Percentiles rank a stretch among this genome's conserved stretches.
Evolutionary conservation across 2,888 invertebrate genomes (phyloP).

Genomic region (Plebejus anna): DNA sequence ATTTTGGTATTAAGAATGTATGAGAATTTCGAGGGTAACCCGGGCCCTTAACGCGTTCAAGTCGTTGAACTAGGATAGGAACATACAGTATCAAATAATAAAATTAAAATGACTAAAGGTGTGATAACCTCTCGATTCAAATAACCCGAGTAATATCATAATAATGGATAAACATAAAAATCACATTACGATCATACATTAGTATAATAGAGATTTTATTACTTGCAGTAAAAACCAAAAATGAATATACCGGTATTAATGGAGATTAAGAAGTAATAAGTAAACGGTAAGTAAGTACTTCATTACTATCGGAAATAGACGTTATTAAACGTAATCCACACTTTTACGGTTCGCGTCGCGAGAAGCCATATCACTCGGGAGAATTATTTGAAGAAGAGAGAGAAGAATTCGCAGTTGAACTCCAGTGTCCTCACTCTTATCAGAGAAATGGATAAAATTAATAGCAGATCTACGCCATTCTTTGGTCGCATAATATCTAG

Average conservation of each 20-base stretch:
- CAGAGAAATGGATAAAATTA: not conserved
- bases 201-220: slow-evolving; percentile 19
- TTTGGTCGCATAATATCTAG: too few species aligned
- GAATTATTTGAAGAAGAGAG: not conserved
- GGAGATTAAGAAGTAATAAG: not conserved
- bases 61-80: too few species aligned
- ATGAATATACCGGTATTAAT: slow-evolving; percentile 10
- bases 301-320: slow-evolving; percentile 25
- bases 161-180: slow-evolving; percentile 18
- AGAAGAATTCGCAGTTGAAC: not conserved
- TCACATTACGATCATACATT: slow-evolving; percentile 10
- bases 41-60: too few species aligned
- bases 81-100: too few species aligned
- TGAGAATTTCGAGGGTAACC: too few species aligned
- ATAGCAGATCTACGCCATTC: too few species aligned
- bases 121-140: not conserved
- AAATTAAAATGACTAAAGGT: not conserved
- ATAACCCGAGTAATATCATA: not conserved
- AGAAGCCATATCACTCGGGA: too few species aligned
- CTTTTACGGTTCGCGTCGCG: slow-evolving; percentile 28
- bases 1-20: too few species aligned
- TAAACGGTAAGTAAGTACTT: slow-evolving; percentile 18
- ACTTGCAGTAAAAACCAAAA: slow-evolving; percentile 23
- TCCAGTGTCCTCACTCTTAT: not conserved
- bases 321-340: slow-evolving; percentile 32